Percentiles rank a stretch among this genome's conserved stretches.
Conservation (phyloP, 1,140 invertebrate species). For the Diachasma alloeum region DNA sequence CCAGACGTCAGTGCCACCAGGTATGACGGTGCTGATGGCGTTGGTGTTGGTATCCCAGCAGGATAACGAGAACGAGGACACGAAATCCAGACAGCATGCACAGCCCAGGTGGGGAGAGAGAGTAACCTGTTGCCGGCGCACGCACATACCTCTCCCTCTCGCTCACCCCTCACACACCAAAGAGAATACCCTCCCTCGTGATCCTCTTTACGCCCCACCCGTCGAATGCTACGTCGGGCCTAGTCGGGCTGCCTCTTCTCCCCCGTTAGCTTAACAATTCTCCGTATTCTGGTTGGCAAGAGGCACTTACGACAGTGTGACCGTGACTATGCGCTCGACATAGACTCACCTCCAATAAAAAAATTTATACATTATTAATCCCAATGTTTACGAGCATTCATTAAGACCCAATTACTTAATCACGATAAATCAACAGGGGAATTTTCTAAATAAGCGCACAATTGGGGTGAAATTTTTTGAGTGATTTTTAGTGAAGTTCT, state of each 20-base stretch:
- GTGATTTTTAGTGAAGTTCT: neutral
- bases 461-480: neutral
- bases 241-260: neutral
- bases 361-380: neutral
- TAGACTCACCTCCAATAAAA: constrained; percentile 14
- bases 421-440: neutral
- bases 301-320: constrained; percentile 33
- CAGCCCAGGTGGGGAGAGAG: constrained; percentile 1
- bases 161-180: neutral
- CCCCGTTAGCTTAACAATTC: constrained; percentile 18
- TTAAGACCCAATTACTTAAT: too few species aligned
- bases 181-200: constrained; percentile 18
- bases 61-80: constrained; percentile 15
- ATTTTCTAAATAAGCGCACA: neutral
- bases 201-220: neutral
- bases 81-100: neutral
- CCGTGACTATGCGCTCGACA: constrained; percentile 21
- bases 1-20: neutral
- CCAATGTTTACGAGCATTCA: neutral
- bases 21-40: neutral
- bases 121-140: constrained; percentile 60
- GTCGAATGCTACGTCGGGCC: neutral
- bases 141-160: constrained; percentile 38
- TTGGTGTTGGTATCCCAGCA: neutral
- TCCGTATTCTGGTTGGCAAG: constrained; percentile 41